Evolutionary conservation across 2,888 invertebrate species (phyloP).

Genomic region (Linnaemya tessellans): DNA sequence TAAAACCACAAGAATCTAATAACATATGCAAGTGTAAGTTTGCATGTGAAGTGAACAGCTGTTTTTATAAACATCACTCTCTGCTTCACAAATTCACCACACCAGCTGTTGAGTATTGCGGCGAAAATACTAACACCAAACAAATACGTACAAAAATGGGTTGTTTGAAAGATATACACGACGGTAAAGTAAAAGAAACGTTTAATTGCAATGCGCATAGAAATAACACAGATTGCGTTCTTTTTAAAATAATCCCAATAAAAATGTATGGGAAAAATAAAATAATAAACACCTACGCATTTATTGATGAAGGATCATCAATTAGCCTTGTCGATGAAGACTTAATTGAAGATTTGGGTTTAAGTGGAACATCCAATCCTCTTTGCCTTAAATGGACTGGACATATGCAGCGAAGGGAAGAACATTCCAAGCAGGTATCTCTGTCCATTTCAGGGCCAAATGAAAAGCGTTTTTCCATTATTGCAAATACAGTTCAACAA

Average conservation of each 20-base stretch:
- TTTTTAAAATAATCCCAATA: slow-evolving; percentile 52
- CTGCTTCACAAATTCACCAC: too few relatives aligned
- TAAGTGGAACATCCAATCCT: slow-evolving; percentile 14
- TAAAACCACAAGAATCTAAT: too few relatives aligned
- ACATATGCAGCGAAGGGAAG: slow-evolving; percentile 22
- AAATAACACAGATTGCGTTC: slow-evolving; percentile 23
- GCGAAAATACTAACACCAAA: too few relatives aligned
- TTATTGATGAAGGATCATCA: slow-evolving; percentile 57
- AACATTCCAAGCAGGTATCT: slow-evolving; percentile 32
- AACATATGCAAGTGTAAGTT: too few relatives aligned
- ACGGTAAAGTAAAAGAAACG: too few relatives aligned
- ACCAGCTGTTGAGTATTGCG: too few relatives aligned
- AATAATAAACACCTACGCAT: slow-evolving; percentile 30
- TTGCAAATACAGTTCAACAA: slow-evolving; percentile 16
- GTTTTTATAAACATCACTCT: too few relatives aligned
- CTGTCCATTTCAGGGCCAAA: slow-evolving; percentile 47
- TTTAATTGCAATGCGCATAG: too few relatives aligned
- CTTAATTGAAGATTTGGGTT: slow-evolving; percentile 18
- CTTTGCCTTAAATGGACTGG: slow-evolving; percentile 23
- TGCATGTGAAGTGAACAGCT: too few relatives aligned
- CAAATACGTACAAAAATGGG: too few relatives aligned
- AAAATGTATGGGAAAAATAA: slow-evolving; percentile 32
- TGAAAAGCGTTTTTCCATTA: slow-evolving; percentile 19
- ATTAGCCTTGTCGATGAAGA: slow-evolving; percentile 43
- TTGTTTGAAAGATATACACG: too few relatives aligned